Evolutionary conservation across 1,140 invertebrate genomes (phyloP), one percentile per base, ranked within the genome.

Genomic region (Aradophagus sp.): DNA sequence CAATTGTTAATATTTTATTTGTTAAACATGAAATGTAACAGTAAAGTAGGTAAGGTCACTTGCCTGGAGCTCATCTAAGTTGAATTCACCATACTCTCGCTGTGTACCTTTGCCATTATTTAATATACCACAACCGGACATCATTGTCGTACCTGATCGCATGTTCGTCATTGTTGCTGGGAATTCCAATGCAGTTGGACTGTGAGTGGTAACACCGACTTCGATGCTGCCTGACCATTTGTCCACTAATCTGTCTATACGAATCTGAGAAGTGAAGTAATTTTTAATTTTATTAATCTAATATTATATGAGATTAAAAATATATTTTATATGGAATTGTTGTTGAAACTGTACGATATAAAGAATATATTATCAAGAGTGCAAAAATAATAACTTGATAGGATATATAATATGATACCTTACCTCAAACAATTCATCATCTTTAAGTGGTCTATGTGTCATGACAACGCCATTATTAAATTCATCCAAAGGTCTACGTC

Each of bases 91-190:
- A 84, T 98, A 98, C 81, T 97, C 95, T 19, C 94, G 88, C 55
- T 94, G 90, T 1, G 93, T 96, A 2, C 95, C 95, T 85, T 97
- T 96, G 2, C 96, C 96, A 84, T 97, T 97, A 5, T 95, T 93
- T 2, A 97, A 85, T 72, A 98, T 97, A 27, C 96, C 96, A 86
- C 94, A 96, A 0, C 96, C 96, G 26, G 95, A 97, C 95, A 98
- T 97, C 94, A 98, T 97, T 2, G 96, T 96, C 1, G 96, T 97
- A 1, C 96, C 96, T 10, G 93, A 93, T 52, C 95, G 89, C 92
- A 98, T 94, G 83, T 98, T 97, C 1, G 96, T 99, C 96, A 99
- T 97, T 8, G 97, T 99, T 1, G 95, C 95, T 15, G 96, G 97
- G 84, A 97, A 97, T 35, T 97, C 92, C 50, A 99, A 87, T 0